Percentiles rank a stretch among this genome's conserved stretches.
phyloP scores from a whole-genome alignment of 2,888 invertebrate genomes.

The Bembecia ichneumoniformis region DNA sequence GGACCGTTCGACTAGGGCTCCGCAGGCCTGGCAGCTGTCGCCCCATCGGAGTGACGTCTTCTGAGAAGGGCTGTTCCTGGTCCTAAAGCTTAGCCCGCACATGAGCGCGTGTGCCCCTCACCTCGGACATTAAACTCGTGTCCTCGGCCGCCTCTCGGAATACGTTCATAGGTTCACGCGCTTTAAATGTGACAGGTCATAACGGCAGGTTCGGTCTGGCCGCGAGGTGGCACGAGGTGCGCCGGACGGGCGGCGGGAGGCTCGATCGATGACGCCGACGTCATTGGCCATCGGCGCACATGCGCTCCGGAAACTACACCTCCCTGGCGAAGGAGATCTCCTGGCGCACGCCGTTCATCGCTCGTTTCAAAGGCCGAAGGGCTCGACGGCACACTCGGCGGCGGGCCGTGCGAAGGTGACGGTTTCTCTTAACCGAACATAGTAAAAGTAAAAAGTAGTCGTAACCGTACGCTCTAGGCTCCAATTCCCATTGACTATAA shows the following conservation, averaged over 20 bases:
- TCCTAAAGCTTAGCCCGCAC: slow-evolving; percentile 96
- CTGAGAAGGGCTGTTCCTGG: slow-evolving; percentile 96
- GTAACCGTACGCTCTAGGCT: too few species aligned
- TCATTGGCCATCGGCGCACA: slow-evolving; percentile 36
- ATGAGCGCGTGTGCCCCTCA: slow-evolving; percentile 77
- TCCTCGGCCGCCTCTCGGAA: slow-evolving; percentile 29
- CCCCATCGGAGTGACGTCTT: slow-evolving; percentile 97
- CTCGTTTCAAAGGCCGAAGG: slow-evolving; percentile 6
- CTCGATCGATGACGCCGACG: slow-evolving; percentile 58
- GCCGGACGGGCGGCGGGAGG: slow-evolving; percentile 12
- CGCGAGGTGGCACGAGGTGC: slow-evolving; percentile 9
- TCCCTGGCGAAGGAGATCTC: background rate
- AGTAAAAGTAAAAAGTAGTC: too few species aligned
- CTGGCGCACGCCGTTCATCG: slow-evolving; percentile 17
- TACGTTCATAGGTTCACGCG: slow-evolving; percentile 31
- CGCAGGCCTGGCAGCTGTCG: slow-evolving; percentile 79
- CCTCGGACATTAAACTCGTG: slow-evolving; percentile 34
- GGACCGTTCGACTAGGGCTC: slow-evolving; percentile 3
- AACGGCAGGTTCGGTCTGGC: slow-evolving; percentile 3
- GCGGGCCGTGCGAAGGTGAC: too few species aligned
- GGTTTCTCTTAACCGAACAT: too few species aligned
- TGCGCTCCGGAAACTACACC: slow-evolving; percentile 20
- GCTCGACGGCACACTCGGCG: too few species aligned
- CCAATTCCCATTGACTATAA: too few species aligned
- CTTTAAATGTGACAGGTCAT: slow-evolving; percentile 28